A percentile compares a stretch with the other conserved stretches of the same genome.
Conservation (phyloP, 2,113 vertebrate species). For the Neolamprologus ventralis region DNA sequence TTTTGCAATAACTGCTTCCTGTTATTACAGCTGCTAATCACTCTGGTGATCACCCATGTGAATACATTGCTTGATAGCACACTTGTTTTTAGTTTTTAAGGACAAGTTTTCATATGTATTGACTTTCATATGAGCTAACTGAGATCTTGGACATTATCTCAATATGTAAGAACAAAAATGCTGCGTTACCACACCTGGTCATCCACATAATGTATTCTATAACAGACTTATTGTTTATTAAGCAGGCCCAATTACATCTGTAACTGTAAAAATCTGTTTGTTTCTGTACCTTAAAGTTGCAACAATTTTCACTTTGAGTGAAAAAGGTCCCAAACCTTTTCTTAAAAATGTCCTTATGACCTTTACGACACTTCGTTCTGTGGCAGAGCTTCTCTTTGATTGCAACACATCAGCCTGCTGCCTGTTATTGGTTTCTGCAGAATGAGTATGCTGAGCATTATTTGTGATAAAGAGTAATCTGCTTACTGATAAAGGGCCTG, state of each 20-base stretch:
- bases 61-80: neutral
- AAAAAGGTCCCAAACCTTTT: neutral
- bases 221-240: neutral
- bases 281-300: neutral
- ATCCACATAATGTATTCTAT: neutral
- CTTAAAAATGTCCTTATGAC: neutral
- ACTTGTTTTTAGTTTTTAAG: neutral
- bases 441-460: slow-evolving; percentile 31
- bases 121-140: neutral
- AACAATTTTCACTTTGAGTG: neutral
- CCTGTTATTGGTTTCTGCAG: neutral
- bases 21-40: neutral
- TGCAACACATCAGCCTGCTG: neutral
- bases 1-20: neutral
- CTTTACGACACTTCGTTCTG: neutral
- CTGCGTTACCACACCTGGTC: neutral
- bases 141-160: neutral
- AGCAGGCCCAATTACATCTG: neutral
- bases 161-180: neutral
- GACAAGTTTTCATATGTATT: neutral
- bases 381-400: neutral
- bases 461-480: slow-evolving; percentile 58
- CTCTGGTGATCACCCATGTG: neutral
- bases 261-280: neutral
- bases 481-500: slow-evolving; percentile 49